Conservation (phyloP, 2,797 vertebrate genomes). For the Siniperca undulata region DNA sequence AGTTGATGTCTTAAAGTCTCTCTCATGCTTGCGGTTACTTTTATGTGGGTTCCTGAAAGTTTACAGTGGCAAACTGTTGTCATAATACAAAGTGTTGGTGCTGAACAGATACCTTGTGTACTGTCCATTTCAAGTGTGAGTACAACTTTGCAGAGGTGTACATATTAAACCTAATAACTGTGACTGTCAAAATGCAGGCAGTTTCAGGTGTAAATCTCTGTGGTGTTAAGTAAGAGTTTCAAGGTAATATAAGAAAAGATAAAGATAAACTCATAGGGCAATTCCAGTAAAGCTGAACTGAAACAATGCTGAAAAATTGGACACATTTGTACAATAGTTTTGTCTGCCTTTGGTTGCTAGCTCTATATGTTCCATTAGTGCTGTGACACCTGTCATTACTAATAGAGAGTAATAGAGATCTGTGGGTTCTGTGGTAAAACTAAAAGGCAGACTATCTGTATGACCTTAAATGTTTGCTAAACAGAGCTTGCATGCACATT, state of each 20-base stretch:
- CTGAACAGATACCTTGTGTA: background rate
- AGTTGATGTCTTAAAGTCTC: constrained; percentile 30
- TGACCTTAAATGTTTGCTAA: constrained; percentile 31
- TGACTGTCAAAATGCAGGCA: constrained; percentile 7
- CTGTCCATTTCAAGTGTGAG: background rate
- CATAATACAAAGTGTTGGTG: constrained; percentile 6
- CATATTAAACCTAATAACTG: constrained; percentile 22
- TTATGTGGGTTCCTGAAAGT: constrained; percentile 48
- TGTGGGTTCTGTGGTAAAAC: constrained; percentile 7
- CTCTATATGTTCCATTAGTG: constrained; percentile 14
- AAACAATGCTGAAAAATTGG: background rate
- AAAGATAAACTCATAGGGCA: background rate
- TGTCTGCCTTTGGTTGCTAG: constrained; percentile 5
- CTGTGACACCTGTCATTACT: background rate
- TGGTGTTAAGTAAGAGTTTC: background rate
- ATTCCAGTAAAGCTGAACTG: constrained; percentile 1
- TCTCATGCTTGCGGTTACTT: constrained; percentile 42
- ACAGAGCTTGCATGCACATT: background rate
- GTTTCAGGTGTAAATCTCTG: constrained; percentile 27
- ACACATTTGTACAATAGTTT: background rate
- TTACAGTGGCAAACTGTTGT: constrained; percentile 36
- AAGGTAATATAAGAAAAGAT: constrained; percentile 13
- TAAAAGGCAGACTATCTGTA: constrained; percentile 13
- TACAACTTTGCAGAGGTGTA: background rate
- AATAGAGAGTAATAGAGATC: background rate